Evolutionary conservation across 2,888 invertebrate species (phyloP), one percentile per base, ranked within the genome.

Genomic region (Dorcus hopei): DNA sequence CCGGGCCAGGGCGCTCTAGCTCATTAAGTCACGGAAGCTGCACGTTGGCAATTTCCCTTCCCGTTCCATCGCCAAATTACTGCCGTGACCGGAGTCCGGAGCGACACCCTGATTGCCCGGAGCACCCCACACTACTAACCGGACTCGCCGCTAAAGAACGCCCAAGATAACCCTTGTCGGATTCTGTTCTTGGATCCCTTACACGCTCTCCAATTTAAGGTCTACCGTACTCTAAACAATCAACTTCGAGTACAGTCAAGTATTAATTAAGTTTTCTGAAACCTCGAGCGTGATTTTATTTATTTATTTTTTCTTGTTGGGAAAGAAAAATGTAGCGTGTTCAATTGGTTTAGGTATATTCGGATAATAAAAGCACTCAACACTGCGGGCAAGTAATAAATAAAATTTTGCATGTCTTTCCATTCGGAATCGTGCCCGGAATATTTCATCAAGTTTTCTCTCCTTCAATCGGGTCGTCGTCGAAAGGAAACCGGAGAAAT

Each of bases 21-120:
- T 78, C 78, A 79, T 79, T 78, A 78, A 79, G 77, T 78, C 75
- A 72, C 79, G 79, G 79, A 79, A 79, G 74, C 78, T 75, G 76
- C 75, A 75, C 76, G 74, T 70, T 77, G 74, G 77, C 78, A 79
- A 79, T 79, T 79, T 79, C 78, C 79, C 77, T 72, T 75, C 74
- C 68, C 73, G 72, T 70, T 72, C 68, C 74, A 72, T 73, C 75
- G 73, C 74, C 59, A 75, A 76, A 78, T 78, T 78, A 78, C 74
- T 70, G 70, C 74, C 76, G 76, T 77, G 76, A 76, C 77, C 74
- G 76, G 75, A 71, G 74, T 73, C 68, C 71, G 62, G 56, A 47
- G 50, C 51, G 65, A 58, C 57, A 52, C 62, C 59, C 55, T 42
- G 42, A 53, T 40, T 60, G 57, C 58, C 57, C 61, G 19, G 49